phyloP scores from a whole-genome alignment of 2,113 vertebrate genomes.

The Antigone vipio region DNA sequence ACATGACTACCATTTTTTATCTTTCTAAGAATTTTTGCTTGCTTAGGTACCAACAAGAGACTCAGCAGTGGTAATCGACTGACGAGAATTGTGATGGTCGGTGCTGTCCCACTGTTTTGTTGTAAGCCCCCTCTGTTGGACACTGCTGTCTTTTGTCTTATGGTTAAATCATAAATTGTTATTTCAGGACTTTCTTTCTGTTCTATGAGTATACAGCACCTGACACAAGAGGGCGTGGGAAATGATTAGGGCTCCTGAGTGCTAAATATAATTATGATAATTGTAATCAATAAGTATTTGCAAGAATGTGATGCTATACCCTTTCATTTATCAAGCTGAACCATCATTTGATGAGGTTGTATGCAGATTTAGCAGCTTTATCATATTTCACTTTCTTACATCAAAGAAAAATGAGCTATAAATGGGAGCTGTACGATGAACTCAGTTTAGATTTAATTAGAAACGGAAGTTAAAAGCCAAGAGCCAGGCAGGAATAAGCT shows the following conservation, averaged over 20 bases:
- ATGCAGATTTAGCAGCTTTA: background rate
- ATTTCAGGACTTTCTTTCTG: background rate
- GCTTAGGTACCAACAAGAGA: background rate
- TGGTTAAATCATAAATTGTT: background rate
- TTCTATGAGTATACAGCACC: background rate
- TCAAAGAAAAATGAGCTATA: background rate
- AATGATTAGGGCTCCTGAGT: background rate
- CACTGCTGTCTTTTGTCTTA: background rate
- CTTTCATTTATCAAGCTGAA: background rate
- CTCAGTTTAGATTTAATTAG: conserved; percentile 60
- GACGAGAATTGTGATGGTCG: background rate
- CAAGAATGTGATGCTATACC: background rate
- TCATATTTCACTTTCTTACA: background rate
- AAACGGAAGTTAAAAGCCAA: conserved; percentile 52
- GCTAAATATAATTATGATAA: background rate
- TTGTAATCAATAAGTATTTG: background rate
- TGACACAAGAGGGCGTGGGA: background rate
- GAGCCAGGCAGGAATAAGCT: background rate
- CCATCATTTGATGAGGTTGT: background rate
- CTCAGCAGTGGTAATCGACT: background rate
- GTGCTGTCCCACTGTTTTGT: background rate
- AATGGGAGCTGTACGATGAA: background rate
- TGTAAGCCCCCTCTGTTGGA: background rate
- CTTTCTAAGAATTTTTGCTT: background rate
- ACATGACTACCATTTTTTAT: background rate